phyloP scores from a whole-genome alignment of 2,113 vertebrate genomes.

The Ahaetulla prasina region DNA sequence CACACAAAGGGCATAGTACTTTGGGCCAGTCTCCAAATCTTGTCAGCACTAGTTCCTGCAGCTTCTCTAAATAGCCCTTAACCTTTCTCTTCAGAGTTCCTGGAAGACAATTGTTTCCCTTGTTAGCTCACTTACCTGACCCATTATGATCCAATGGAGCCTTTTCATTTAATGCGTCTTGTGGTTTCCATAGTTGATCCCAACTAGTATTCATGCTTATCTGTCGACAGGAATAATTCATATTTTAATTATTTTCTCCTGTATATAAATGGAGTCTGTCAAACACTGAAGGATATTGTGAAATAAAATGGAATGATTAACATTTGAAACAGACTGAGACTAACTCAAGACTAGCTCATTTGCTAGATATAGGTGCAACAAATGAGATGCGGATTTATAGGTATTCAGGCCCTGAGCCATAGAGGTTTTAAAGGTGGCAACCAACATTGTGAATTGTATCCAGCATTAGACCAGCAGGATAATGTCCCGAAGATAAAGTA shows the following conservation, averaged over 20 bases:
- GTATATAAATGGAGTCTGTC: background rate
- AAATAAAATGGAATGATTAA: background rate
- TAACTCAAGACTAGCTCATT: background rate
- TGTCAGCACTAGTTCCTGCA: conserved; percentile 15
- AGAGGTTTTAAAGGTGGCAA: background rate
- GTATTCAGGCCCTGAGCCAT: background rate
- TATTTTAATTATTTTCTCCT: background rate
- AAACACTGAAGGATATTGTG: background rate
- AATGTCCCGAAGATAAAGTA: background rate
- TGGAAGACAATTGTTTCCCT: background rate
- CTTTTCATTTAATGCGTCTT: background rate
- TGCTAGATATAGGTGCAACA: background rate
- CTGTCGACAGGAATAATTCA: background rate
- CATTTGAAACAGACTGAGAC: background rate
- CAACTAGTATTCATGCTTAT: background rate
- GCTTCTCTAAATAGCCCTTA: background rate
- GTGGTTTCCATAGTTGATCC: background rate
- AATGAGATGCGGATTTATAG: background rate
- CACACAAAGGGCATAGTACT: background rate
- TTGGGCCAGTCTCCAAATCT: conserved; percentile 5
- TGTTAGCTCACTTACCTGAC: background rate
- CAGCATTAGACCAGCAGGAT: background rate
- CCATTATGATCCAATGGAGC: background rate
- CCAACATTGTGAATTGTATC: background rate
- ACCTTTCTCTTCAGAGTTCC: background rate